Evolutionary conservation across 2,888 invertebrate species (phyloP), one percentile per base, ranked within the genome.

Genomic region (Dioctria rufipes): DNA sequence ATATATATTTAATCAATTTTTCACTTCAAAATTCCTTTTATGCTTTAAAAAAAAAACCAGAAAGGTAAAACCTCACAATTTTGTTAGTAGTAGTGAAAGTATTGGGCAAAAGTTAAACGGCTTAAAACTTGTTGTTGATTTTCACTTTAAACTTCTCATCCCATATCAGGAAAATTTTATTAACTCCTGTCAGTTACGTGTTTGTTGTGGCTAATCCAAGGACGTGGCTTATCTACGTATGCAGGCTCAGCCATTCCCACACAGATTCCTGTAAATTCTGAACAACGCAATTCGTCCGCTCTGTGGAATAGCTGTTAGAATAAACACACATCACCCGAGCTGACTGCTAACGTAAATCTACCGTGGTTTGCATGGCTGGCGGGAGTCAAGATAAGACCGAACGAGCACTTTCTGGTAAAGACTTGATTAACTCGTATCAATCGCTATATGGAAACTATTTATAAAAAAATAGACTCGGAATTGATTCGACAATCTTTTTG

Each of bases 161-260:
- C 49, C 65, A 42, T 46, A 51, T 51, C 67, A 79, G n/a, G 79
- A 66, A 79, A 79, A 61, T 82, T 80, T 82, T 80, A 82, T 82
- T 80, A 73, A 61, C 78, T 75, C 67, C 60, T 78, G 77, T 80
- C 73, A 78, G 63, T 80, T 75, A 80, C 80, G 79, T 82, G 80
- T 82, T 80, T 82, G 75, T 79, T 81, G 80, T 69, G 81, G 75
- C 79, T 82, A 81, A 82, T 82, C 82, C 82, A 80, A 81, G 81
- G 81, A 82, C 82, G 82, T 82, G 82, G 81, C 82, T 82, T 82
- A 82, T 82, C 82, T 82, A 79, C 81, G 75, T 82, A 79, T 82
- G 82, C 82, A 82, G 82, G 69, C 80, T 79, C 81, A 80, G 82
- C 63, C 51, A 77, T 81, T 82, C 78, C 61, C 80, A 79, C 60